Evolutionary conservation across 2,888 invertebrate species (phyloP), one percentile per base, ranked within the genome.

Genomic region (Rhopalosiphum nymphaeae): DNA sequence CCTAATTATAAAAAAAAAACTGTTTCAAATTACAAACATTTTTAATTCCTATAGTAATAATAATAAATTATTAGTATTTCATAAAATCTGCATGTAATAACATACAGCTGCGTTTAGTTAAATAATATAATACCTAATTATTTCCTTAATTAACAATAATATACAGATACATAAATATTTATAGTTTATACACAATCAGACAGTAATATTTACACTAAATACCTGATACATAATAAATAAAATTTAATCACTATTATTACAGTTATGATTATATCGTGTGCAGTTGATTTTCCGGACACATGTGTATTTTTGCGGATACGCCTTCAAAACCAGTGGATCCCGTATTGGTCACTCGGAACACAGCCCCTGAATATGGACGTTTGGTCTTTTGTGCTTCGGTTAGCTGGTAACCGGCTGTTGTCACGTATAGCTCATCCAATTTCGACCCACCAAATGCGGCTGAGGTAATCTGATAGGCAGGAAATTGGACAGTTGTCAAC

Each of bases 401-500:
- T 44, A 94, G 29, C n/a, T 94, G 92, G 16, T 94, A 94, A 61
- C 84, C 88, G 42, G 97, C 97, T 0, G 97, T 97, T 0, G 98
- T 98, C 2, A 97, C 97, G 95, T 97, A 98, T 44, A 98, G 96
- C 84, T 97, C 97, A 91, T 97, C 97, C 89, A 97, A 96, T 95
- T 97, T 96, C 3, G 96, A 96, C 0, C 97, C 98, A 1, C 98
- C 98, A 96, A 97, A 98, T 95, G 97, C 96, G 44, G 95, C 95
- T 11, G 95, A 95, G 0, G 95, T 95, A 42, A 97, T 96, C 95
- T 97, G 97, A n/a, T 97, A 96, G 29, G 97, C 97, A 0, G 98
- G 98, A 91, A 97, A 96, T 26, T 96, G 96, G 21, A 98, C 96
- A 95, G 96, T 96, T 94, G 97, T 96, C 7, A 97, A 96, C 0